These are phyloP conservation scores for Drosophila azteca DNA, from an alignment of 1,140 invertebrate genomes.

Conservation along the genomic window DNA sequence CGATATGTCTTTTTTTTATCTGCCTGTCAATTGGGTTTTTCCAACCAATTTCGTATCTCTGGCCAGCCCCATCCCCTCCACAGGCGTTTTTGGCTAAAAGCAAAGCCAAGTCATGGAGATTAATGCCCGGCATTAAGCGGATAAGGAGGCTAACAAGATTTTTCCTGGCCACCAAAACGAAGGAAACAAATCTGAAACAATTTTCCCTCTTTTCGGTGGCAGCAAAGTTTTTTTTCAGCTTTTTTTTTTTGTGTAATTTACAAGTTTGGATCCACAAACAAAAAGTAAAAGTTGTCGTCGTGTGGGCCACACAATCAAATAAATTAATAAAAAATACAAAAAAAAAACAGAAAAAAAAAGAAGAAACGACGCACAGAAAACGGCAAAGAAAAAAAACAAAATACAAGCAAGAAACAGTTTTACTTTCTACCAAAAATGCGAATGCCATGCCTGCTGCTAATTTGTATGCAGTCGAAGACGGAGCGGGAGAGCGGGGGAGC, in stretches of 20 bases:
- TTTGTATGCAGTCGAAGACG: slow-evolving; percentile 74
- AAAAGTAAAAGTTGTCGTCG: slow-evolving; percentile 76
- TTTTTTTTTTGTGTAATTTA: slow-evolving; percentile 59
- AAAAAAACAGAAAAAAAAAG: slow-evolving; percentile 1
- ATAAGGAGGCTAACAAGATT: slow-evolving; percentile 24
- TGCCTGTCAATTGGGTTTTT: too few relatives aligned
- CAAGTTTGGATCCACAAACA: slow-evolving; percentile 54
- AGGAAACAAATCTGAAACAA: slow-evolving; percentile 39
- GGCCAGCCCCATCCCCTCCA: slow-evolving; percentile 3
- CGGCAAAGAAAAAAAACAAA: slow-evolving; percentile 13
- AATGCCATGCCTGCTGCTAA: slow-evolving; percentile 58
- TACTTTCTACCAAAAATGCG: slow-evolving; percentile 81
- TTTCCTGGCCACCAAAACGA: slow-evolving; percentile 18
- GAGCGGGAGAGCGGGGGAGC: slow-evolving; percentile 13
- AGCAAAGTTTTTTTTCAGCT: neutral
- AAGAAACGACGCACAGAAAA: slow-evolving; percentile 22
- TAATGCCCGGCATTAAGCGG: slow-evolving; percentile 24
- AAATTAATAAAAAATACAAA: slow-evolving; percentile 61
- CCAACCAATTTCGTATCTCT: slow-evolving; percentile 6
- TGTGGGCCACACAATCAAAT: slow-evolving; percentile 66
- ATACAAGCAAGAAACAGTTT: slow-evolving; percentile 63
- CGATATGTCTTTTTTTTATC: slow-evolving; percentile 11
- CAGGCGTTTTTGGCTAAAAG: slow-evolving; percentile 29
- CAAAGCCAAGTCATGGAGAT: slow-evolving; percentile 39
- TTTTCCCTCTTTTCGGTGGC: slow-evolving; percentile 22